Evolutionary conservation across 2,113 vertebrate genomes (phyloP).

Genomic region (Epinephelus moara): DNA sequence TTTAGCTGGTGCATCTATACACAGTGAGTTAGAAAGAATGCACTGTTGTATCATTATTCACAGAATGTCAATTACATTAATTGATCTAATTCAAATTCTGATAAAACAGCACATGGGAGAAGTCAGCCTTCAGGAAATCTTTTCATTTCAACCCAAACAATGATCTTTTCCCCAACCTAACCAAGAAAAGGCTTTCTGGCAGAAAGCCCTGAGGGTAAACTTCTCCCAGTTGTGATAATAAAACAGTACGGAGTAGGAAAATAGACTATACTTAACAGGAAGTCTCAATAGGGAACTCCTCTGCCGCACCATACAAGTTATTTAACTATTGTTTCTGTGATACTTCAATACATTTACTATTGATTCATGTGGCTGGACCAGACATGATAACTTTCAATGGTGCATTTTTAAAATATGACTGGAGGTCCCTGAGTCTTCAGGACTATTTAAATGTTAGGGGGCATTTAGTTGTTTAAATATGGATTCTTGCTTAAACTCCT

Average conservation of each 20-base stretch:
- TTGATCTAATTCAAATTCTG: conserved; percentile 27
- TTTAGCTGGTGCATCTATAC: conserved; percentile 41
- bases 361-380: conserved; percentile 10
- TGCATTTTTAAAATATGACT: conserved; percentile 54
- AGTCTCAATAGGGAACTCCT: background rate
- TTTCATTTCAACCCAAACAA: no score
- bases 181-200: no score
- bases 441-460: conserved; percentile 71
- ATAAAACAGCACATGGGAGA: no score
- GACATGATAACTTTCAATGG: conserved; percentile 41
- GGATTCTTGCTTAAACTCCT: conserved; percentile 83
- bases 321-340: conserved; percentile 23
- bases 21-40: conserved; percentile 26
- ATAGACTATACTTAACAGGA: background rate
- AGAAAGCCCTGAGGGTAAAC: no score
- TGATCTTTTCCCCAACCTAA: no score
- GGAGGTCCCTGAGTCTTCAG: conserved; percentile 43
- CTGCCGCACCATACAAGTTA: conserved; percentile 1
- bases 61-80: conserved; percentile 27
- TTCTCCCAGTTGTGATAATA: background rate
- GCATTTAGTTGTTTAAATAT: conserved; percentile 85
- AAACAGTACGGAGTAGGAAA: background rate
- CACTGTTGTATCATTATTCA: conserved; percentile 6
- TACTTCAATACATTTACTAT: conserved; percentile 44
- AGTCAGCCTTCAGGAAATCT: no score